phyloP scores from a whole-genome alignment of 2,113 vertebrate species.

The Lucifuga dentata region DNA sequence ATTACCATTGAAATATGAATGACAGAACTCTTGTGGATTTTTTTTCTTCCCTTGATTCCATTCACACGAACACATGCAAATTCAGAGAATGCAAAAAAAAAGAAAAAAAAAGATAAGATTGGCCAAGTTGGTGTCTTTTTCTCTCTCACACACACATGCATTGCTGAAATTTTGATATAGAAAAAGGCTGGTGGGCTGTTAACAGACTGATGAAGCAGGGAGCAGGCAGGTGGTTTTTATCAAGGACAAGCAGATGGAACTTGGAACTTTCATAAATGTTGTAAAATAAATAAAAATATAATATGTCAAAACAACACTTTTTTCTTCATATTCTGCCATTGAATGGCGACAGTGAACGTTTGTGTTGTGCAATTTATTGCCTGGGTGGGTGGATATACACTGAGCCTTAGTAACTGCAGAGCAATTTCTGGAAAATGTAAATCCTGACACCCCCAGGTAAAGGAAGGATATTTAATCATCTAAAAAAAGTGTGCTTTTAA shows the following conservation, averaged over 20 bases:
- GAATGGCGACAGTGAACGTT: constrained; percentile 37
- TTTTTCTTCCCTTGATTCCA: constrained; percentile 25
- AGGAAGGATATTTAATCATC: constrained; percentile 16
- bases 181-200: constrained; percentile 52
- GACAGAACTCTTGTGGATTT: constrained; percentile 36
- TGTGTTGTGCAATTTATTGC: constrained; percentile 35
- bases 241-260: constrained; percentile 32
- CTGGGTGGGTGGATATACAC: constrained; percentile 46
- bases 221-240: constrained; percentile 39
- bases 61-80: background rate
- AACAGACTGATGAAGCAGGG: constrained; percentile 28
- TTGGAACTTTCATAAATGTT: constrained; percentile 36
- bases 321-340: constrained; percentile 10
- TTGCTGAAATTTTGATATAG: constrained; percentile 70
- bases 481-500: constrained; percentile 28
- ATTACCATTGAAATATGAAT: constrained; percentile 68
- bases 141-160: constrained; percentile 6
- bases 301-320: constrained; percentile 47
- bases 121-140: constrained; percentile 19
- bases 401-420: constrained; percentile 19
- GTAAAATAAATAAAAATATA: constrained; percentile 37
- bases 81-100: constrained; percentile 11
- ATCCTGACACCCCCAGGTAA: constrained; percentile 19
- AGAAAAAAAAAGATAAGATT: constrained; percentile 7
- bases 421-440: constrained; percentile 37